phyloP scores from a whole-genome alignment of 1,140 invertebrate genomes.

The Eulimnadia texana region DNA sequence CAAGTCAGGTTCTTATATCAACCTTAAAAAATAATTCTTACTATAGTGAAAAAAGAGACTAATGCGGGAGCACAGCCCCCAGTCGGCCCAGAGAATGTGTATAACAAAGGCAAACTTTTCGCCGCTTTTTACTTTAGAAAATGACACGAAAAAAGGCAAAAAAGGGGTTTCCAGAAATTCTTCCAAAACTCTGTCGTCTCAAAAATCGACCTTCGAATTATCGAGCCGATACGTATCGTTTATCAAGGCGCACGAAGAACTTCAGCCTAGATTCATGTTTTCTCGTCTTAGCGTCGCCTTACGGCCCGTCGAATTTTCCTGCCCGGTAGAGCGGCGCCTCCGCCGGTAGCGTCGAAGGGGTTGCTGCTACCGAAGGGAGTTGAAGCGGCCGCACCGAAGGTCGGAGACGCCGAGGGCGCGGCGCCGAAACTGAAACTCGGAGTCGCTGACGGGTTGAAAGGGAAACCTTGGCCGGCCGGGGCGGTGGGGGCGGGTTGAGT shows the following conservation, averaged over 20 bases:
- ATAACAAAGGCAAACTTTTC: not conserved
- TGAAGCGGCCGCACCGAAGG: not conserved
- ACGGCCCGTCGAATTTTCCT: not conserved
- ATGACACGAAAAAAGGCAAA: not conserved
- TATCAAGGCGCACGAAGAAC: too few relatives aligned
- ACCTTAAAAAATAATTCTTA: not conserved
- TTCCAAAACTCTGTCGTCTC: not conserved
- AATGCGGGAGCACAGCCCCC: not conserved
- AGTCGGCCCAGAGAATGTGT: not conserved
- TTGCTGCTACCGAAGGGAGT: not conserved
- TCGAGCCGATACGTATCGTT: too few relatives aligned
- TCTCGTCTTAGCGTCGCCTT: not conserved
- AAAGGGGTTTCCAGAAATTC: not conserved
- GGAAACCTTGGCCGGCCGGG: not conserved
- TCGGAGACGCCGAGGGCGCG: not conserved
- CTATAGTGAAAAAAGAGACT: not conserved
- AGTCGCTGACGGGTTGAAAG: not conserved
- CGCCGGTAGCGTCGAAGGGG: not conserved
- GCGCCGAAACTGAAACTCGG: not conserved
- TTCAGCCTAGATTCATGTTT: too few relatives aligned
- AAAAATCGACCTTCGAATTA: too few relatives aligned
- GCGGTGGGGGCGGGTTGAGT: not conserved
- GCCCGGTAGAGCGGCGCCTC: not conserved
- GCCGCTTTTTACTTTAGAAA: not conserved
- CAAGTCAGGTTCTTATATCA: not conserved